Base-by-base conservation (phyloP, 2,113 vertebrate species). In the Aplodontia rufa region DNA sequence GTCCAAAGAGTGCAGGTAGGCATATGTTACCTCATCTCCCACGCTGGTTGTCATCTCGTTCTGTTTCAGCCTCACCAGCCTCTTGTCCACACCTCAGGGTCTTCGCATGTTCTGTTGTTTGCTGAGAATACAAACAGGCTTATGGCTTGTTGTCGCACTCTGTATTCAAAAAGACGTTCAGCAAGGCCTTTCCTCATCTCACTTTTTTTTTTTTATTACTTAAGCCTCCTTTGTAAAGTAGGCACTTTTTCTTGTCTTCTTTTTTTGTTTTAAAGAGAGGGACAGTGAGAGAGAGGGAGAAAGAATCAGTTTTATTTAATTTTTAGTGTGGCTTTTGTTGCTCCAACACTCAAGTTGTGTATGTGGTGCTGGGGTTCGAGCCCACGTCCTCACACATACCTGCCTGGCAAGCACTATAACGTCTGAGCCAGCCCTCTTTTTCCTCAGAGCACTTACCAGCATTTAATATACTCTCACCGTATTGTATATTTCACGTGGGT, bases 161-260 rank as follows among this genome's bases (percentile, higher is more conserved):
- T 80, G 51, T 66, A 47, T 83, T 83, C 5, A 79, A 13, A 66
- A 90, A 93, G 14, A 81, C 7, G 24, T 55, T 55, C 55, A 55
- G 55, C 62, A 66, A 37, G 42, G 40, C 13, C 40, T 85, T 86
- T 83, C 8, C 12, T 74, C 32, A 84, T 87, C 1, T 40, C 35
- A 22, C 24, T 14, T 51, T 51, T 51, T 51, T 22, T 24, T 85
- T 93, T 85, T 55, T 85, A 60, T 89, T 92, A 8, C 82, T 86
- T 64, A 49, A 83, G 37, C 22, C 26, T 74, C 9, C 0, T 30
- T 19, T 93, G 2, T 45, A 51, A 11, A 51, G 8, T 55, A 55
- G 53, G 14, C 32, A 26, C 26, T 88, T 72, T 47, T 55, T 82
- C 28, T 13, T 55, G 8, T 28, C 32, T 55, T 72, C 3, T 5